phyloP scores from a whole-genome alignment of 1,140 invertebrate species.

The Megathymus violae region DNA sequence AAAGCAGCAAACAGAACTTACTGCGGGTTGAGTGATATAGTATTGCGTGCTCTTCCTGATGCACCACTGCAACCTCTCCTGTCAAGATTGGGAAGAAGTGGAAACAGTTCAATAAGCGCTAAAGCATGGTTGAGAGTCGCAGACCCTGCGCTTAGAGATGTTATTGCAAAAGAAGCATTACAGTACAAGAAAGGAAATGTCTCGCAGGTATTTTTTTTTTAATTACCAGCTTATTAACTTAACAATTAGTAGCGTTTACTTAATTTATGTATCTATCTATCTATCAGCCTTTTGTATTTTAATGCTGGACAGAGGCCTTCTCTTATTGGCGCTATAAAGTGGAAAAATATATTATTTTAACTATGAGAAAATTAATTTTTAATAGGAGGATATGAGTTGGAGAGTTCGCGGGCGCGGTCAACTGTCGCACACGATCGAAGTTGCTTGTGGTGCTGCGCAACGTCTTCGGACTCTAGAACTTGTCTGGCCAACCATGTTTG shows the following conservation, averaged over 20 bases:
- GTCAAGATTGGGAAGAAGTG: slow-evolving; percentile 84
- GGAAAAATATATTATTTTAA: too few species aligned
- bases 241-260: too few species aligned
- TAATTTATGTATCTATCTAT: too few species aligned
- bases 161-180: slow-evolving; percentile 94
- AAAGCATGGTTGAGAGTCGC: slow-evolving; percentile 90
- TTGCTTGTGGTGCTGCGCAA: slow-evolving; percentile 89
- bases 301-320: too few species aligned
- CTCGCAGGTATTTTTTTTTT: slow-evolving; percentile 82
- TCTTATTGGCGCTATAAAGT: too few species aligned
- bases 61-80: slow-evolving; percentile 89
- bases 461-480: slow-evolving; percentile 89
- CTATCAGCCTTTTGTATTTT: too few species aligned
- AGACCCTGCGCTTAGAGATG: slow-evolving; percentile 89
- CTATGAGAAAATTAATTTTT: slow-evolving; percentile 19
- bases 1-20: slow-evolving; percentile 88
- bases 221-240: too few species aligned
- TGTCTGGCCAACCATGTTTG: slow-evolving; percentile 89
- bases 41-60: slow-evolving; percentile 91
- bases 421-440: slow-evolving; percentile 87
- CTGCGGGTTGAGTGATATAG: slow-evolving; percentile 89
- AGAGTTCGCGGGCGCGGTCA: slow-evolving; percentile 89
- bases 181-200: slow-evolving; percentile 89
- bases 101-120: slow-evolving; percentile 81
- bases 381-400: slow-evolving; percentile 88